Percentiles rank a stretch among this genome's conserved stretches.
phyloP scores from a whole-genome alignment of 2,797 vertebrate species.

The Neosilurus mollespiculum region DNA sequence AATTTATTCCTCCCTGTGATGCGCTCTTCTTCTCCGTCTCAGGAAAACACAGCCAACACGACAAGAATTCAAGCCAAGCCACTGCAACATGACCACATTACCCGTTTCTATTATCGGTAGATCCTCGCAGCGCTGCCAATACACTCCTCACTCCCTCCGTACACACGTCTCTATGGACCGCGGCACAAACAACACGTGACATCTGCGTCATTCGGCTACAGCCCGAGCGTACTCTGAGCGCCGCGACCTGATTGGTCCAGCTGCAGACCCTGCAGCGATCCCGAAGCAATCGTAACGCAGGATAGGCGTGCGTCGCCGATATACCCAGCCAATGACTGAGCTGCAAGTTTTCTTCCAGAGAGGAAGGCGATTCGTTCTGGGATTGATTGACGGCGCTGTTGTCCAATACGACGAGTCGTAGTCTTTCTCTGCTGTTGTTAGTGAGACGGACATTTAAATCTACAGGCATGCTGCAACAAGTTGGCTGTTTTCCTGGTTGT shows the following conservation, averaged over 20 bases:
- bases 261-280: background rate
- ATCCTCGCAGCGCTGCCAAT: constrained; percentile 66
- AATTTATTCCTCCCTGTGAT: constrained; percentile 59
- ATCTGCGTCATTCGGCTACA: constrained; percentile 63
- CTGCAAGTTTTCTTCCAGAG: constrained; percentile 57
- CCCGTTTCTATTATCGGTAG: constrained; percentile 67
- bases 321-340: constrained; percentile 55
- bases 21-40: constrained; percentile 40
- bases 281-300: constrained; percentile 40
- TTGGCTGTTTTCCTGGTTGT: background rate
- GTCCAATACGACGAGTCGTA: constrained; percentile 39
- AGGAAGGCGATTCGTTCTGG: constrained; percentile 57
- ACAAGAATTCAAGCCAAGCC: constrained; percentile 66
- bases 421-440: background rate
- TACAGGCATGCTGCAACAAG: background rate
- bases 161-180: constrained; percentile 78
- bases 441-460: background rate
- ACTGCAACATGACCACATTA: constrained; percentile 72
- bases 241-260: constrained; percentile 58
- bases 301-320: constrained; percentile 61
- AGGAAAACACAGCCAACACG: constrained; percentile 54
- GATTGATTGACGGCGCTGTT: constrained; percentile 41
- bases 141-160: constrained; percentile 67
- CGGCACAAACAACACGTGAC: constrained; percentile 94
- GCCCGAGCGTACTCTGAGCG: constrained; percentile 46